phyloP scores from a whole-genome alignment of 2,113 vertebrate species.

The Bujurquina vittata region DNA sequence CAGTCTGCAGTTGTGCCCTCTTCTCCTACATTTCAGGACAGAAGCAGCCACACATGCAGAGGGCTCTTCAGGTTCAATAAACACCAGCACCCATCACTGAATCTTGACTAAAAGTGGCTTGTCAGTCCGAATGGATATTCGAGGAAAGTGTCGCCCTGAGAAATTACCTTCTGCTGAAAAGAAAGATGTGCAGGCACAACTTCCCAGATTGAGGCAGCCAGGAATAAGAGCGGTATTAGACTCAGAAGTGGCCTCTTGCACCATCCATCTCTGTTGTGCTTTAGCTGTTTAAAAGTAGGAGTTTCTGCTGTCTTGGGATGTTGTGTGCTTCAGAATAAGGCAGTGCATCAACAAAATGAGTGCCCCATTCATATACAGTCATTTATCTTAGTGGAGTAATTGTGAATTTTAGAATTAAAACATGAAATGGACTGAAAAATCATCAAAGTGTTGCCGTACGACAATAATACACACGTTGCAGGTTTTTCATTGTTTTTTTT shows the following conservation, averaged over 20 bases:
- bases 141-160: background rate
- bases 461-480: background rate
- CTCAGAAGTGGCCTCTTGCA: background rate
- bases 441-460: background rate
- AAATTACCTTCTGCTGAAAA: constrained; percentile 1
- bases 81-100: background rate
- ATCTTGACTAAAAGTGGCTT: background rate
- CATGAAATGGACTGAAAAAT: background rate
- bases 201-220: background rate
- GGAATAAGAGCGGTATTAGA: background rate
- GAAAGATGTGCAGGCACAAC: background rate
- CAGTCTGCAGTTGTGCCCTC: background rate
- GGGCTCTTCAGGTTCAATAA: background rate
- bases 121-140: background rate
- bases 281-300: background rate
- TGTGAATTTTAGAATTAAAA: background rate
- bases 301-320: background rate
- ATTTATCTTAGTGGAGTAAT: background rate
- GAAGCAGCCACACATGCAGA: background rate
- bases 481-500: background rate
- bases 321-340: background rate
- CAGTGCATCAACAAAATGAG: background rate
- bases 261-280: background rate
- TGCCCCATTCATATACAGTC: background rate
- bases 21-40: background rate